phyloP scores from a whole-genome alignment of 2,113 vertebrate species.

The Euleptes europaea region DNA sequence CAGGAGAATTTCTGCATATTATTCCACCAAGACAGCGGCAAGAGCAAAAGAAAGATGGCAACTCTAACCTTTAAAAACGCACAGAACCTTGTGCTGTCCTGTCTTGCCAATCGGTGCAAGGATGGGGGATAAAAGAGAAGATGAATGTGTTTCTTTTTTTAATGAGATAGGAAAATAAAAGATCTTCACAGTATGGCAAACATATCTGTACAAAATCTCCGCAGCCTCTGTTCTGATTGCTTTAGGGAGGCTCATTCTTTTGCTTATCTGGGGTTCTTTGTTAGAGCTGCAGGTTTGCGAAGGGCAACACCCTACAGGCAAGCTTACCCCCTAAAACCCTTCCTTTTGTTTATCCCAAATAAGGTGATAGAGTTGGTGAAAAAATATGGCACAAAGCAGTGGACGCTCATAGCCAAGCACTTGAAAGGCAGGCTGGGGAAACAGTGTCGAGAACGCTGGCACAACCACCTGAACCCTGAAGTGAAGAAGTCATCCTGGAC shows the following conservation, averaged over 20 bases:
- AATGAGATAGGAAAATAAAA: no score
- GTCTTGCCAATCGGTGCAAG: background rate
- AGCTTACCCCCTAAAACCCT: background rate
- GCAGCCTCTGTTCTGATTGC: background rate
- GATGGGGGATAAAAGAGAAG: background rate
- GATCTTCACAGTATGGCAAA: no score
- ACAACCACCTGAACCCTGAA: slow-evolving; percentile 96
- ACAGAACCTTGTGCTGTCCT: background rate
- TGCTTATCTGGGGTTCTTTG: background rate
- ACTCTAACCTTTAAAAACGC: background rate
- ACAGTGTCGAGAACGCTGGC: slow-evolving; percentile 97
- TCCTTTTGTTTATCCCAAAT: slow-evolving; percentile 15
- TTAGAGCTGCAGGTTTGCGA: background rate
- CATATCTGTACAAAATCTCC: no score
- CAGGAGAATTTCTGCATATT: background rate
- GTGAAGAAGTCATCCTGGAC: slow-evolving; percentile 99
- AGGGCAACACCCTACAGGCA: background rate
- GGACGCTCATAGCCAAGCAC: slow-evolving; percentile 95
- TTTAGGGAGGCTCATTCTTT: background rate
- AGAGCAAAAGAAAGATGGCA: no score
- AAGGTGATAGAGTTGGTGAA: slow-evolving; percentile 97
- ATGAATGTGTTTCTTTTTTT: background rate
- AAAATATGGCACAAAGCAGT: slow-evolving; percentile 95
- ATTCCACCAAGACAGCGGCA: background rate
- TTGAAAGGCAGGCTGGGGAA: slow-evolving; percentile 95